phyloP scores from a whole-genome alignment of 1,140 invertebrate genomes.

The Meloidogyne hapla region DNA sequence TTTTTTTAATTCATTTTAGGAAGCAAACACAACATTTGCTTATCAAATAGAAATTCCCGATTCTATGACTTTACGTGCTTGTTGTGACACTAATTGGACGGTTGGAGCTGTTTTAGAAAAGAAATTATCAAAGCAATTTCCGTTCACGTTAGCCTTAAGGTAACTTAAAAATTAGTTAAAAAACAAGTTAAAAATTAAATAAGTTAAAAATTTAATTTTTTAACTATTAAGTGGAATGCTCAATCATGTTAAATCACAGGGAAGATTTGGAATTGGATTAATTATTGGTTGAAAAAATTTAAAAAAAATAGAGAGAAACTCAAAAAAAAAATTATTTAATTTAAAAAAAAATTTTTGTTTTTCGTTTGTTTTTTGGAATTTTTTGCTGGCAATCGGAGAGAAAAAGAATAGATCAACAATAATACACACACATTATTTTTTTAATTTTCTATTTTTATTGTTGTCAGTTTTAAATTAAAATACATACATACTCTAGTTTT shows the following conservation, averaged over 20 bases:
- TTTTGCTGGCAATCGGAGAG: not conserved
- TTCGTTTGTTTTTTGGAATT: not conserved
- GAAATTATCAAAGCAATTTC: constrained; percentile 69
- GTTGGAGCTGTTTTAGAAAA: constrained; percentile 49
- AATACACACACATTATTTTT: not conserved
- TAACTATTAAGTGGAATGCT: constrained; percentile 88
- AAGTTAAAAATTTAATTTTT: no score
- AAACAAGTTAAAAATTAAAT: no score
- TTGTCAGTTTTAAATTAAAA: not conserved
- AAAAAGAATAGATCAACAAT: not conserved
- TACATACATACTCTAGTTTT: not conserved
- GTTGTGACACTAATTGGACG: constrained; percentile 85
- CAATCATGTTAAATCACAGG: constrained; percentile 74
- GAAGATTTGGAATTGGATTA: constrained; percentile 67
- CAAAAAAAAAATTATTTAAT: no score
- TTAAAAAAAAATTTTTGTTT: not conserved
- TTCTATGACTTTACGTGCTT: constrained; percentile 84
- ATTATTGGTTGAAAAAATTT: constrained; percentile 62
- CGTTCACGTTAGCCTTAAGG: constrained; percentile 86
- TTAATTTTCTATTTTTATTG: not conserved
- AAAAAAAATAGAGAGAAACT: no score
- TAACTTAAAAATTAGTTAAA: no score
- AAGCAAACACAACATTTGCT: constrained; percentile 85
- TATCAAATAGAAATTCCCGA: constrained; percentile 96
- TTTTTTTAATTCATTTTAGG: constrained; percentile 67